phyloP scores from a whole-genome alignment of 92 coral and sea anemone genomes.

The Zoanthus sociatus region DNA sequence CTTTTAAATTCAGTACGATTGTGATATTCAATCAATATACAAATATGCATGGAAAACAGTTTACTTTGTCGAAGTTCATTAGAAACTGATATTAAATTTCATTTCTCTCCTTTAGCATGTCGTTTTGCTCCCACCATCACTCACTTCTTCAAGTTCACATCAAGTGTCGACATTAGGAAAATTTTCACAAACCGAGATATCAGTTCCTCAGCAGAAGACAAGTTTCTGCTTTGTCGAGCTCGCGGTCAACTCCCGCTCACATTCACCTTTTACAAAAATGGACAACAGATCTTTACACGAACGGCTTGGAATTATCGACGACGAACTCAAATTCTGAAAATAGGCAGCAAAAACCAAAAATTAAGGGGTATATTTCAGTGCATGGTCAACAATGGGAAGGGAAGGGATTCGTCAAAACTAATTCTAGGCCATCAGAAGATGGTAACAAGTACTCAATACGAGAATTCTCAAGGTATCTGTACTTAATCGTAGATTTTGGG shows the following conservation, averaged over 20 bases:
- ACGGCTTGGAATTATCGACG: background rate
- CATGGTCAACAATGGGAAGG: background rate
- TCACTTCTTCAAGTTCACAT: background rate
- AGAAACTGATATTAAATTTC: background rate
- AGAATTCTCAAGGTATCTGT: background rate
- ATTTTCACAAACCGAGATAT: background rate
- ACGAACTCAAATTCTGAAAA: conserved; percentile 5
- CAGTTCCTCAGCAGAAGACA: background rate
- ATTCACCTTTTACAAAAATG: conserved; percentile 19
- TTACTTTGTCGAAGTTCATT: background rate
- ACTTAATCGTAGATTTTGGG: no score
- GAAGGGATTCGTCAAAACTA: background rate
- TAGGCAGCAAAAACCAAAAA: background rate
- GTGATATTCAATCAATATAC: no score
- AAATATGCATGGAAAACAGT: background rate
- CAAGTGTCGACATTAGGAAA: background rate
- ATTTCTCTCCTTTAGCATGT: background rate
- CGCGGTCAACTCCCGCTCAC: background rate
- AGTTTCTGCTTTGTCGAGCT: background rate
- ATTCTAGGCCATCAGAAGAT: background rate
- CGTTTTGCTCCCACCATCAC: background rate
- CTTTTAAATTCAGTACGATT: no score
- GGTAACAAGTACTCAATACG: background rate
- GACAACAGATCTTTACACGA: background rate
- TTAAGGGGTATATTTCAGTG: background rate